A percentile compares a stretch with the other conserved stretches of the same genome.
Evolutionary conservation across 2,888 invertebrate species (phyloP).

Genomic region (Drosophila pegasa): DNA sequence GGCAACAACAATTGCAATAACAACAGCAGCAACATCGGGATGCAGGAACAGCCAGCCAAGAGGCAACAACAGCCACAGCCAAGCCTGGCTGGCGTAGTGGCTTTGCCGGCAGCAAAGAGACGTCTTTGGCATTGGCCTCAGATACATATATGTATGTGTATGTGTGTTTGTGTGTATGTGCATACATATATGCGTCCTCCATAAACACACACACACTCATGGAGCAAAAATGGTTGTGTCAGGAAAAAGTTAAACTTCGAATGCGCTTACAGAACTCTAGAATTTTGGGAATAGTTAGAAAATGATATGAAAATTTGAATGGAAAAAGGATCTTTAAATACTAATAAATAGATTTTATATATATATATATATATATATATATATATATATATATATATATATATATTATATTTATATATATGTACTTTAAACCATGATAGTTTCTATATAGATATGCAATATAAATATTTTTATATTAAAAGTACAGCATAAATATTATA

Average conservation of each 20-base stretch:
- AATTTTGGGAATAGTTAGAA: neutral
- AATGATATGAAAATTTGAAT: neutral
- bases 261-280: conserved; percentile 30
- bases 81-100: conserved; percentile 43
- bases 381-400: too few relatives aligned
- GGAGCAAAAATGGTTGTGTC: conserved; percentile 15
- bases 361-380: too few relatives aligned
- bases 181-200: conserved; percentile 54
- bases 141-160: conserved; percentile 17
- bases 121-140: conserved; percentile 70
- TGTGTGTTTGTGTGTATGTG: neutral
- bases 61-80: conserved; percentile 51
- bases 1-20: conserved; percentile 8
- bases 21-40: conserved; percentile 9
- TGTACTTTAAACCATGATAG: too few relatives aligned
- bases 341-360: too few relatives aligned
- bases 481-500: too few relatives aligned
- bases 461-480: neutral
- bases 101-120: conserved; percentile 49
- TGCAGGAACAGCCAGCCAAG: conserved; percentile 27
- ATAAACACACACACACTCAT: conserved; percentile 39
- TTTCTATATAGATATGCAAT: too few relatives aligned
- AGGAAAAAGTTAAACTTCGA: neutral
- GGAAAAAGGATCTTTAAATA: too few relatives aligned
- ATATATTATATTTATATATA: neutral